These are phyloP conservation scores for Conchocele bisecta DNA, from an alignment of 2,888 invertebrate genomes.

Conservation along the genomic window DNA sequence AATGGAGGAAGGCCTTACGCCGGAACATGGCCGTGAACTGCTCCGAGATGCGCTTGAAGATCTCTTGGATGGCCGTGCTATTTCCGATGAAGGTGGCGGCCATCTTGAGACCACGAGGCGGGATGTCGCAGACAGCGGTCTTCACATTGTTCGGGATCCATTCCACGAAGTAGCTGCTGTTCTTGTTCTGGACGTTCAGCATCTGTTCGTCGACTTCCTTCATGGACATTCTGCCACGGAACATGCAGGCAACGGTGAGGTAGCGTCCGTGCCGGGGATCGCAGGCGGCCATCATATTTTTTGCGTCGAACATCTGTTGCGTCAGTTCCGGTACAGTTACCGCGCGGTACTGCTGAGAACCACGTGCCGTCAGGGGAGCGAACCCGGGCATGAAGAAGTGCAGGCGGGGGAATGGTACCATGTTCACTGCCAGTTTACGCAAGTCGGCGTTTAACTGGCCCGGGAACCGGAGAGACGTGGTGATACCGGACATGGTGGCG, in stretches of 20 bases:
- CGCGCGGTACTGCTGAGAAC: conserved; percentile 90
- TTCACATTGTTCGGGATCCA: conserved; percentile 98
- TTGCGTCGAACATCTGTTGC: conserved; percentile 92
- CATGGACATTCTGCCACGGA: conserved; percentile 96
- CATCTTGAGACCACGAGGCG: conserved; percentile 93
- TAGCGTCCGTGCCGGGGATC: conserved; percentile 95
- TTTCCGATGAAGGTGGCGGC: conserved; percentile 93
- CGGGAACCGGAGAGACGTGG: conserved; percentile 94
- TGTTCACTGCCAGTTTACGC: conserved; percentile 75
- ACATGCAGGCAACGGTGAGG: conserved; percentile 92
- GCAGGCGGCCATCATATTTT: conserved; percentile 96
- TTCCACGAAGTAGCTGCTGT: conserved; percentile 92
- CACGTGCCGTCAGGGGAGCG: conserved; percentile 93
- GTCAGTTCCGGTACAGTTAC: conserved; percentile 94
- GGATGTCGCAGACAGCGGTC: conserved; percentile 94
- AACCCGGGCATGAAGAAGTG: conserved; percentile 96
- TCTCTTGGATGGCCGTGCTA: conserved; percentile 77
- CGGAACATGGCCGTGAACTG: no score
- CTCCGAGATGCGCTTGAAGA: no score
- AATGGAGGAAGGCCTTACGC: no score
- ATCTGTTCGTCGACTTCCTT: conserved; percentile 95
- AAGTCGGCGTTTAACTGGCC: conserved; percentile 83
- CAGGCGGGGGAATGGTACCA: conserved; percentile 89
- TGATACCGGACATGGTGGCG: conserved; percentile 84
- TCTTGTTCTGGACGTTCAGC: conserved; percentile 97